Evolutionary conservation across 2,113 vertebrate species (phyloP).

Genomic region (Oenanthe oenanthe): DNA sequence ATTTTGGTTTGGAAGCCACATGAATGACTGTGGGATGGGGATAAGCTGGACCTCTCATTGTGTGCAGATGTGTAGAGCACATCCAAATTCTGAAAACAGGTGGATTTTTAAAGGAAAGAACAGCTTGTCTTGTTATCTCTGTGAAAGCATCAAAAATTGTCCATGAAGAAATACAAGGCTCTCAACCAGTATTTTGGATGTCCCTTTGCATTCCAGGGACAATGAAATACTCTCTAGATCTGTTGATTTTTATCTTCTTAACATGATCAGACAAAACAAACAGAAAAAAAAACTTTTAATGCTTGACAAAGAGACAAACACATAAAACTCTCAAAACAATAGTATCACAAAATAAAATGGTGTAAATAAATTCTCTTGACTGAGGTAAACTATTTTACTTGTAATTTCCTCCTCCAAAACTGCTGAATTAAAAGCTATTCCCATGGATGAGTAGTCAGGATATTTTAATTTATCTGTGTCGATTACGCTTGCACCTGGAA

Average conservation of each 20-base stretch:
- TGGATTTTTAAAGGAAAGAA: not conserved
- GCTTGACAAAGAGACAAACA: not conserved
- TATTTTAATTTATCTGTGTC: not conserved
- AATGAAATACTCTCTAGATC: constrained; percentile 52
- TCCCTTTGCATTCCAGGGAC: constrained; percentile 43
- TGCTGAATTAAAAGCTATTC: not conserved
- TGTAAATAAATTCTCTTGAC: not conserved
- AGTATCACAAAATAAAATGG: not conserved
- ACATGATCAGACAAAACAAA: not conserved
- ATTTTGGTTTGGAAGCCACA: not conserved
- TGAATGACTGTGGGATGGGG: not conserved
- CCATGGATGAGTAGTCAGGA: not conserved
- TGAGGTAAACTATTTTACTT: constrained; percentile 13
- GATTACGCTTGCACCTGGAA: not conserved
- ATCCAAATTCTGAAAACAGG: not conserved
- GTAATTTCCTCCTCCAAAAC: not conserved
- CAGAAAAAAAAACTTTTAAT: constrained; percentile 28
- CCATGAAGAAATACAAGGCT: not conserved
- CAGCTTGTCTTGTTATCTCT: not conserved
- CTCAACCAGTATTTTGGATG: not conserved
- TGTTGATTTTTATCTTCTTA: constrained; percentile 59
- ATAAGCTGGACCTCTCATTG: not conserved
- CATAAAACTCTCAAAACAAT: not conserved
- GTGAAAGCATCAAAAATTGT: not conserved
- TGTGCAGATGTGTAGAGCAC: not conserved